Evolutionary conservation across 1,140 invertebrate genomes (phyloP).

Genomic region (Pygmarrhopalites habei): DNA sequence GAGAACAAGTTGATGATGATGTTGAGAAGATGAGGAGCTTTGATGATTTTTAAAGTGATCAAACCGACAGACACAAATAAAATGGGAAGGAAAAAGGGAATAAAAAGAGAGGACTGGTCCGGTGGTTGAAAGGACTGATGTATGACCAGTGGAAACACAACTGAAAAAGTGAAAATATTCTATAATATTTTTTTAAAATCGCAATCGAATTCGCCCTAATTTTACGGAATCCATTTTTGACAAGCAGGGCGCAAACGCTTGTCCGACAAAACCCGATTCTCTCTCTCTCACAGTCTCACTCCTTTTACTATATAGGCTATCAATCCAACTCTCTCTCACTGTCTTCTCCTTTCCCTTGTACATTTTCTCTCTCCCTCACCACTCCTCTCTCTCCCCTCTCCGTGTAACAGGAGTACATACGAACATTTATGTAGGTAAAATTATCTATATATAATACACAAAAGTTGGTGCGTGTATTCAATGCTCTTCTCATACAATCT

Average conservation of each 20-base stretch:
- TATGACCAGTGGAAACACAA: slow-evolving; percentile 1
- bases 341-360: neutral
- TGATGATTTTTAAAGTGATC: neutral
- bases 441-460: too few species aligned
- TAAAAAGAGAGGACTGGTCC: slow-evolving; percentile 12
- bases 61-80: slow-evolving; percentile 13
- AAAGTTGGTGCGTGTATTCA: too few species aligned
- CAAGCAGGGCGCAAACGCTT: slow-evolving; percentile 28
- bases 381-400: neutral
- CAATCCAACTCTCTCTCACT: neutral
- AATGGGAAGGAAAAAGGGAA: slow-evolving; percentile 14
- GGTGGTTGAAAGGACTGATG: slow-evolving; percentile 8
- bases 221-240: slow-evolving; percentile 39
- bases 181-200: slow-evolving; percentile 23
- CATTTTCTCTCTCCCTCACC: neutral
- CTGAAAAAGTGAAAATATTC: slow-evolving; percentile 12
- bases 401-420: neutral
- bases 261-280: slow-evolving; percentile 16
- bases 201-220: slow-evolving; percentile 34
- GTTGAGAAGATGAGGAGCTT: slow-evolving; percentile 10
- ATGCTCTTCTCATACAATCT: too few species aligned
- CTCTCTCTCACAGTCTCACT: neutral
- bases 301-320: neutral
- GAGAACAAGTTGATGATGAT: slow-evolving; percentile 1
- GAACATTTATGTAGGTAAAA: too few species aligned